Base-by-base conservation (phyloP, 2,113 vertebrate species). In the Gallinago jamesoni region DNA sequence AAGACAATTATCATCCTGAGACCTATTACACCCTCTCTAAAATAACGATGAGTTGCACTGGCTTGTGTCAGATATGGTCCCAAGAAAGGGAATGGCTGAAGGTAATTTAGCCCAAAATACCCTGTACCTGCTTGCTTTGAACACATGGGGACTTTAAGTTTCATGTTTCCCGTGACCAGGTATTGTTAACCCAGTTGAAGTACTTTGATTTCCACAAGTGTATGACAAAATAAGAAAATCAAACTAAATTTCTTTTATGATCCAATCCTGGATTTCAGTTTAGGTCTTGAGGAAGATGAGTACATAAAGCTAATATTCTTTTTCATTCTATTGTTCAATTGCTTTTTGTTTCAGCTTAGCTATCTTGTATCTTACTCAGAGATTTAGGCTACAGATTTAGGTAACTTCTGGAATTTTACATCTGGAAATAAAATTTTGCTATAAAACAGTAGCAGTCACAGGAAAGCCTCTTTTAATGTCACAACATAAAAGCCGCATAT, bases 401-500 rank as follows among this genome's bases (percentile, higher is more conserved):
- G 70, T 82, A 67, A 76, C 69, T 95, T 93, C 53, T 50, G 64
- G 45, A 68, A 12, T 83, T 95, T 92, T 97, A 95, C 33, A 77
- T 82, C 60, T 84, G 47, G 84, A 93, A 96, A 97, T 91, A 94
- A 95, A 95, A 84, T 81, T 74, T 59, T 91, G 68, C 70, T 86
- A 41, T 93, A 91, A 94, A 93, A 50, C 35, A 75, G 62, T 39
- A 93, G 39, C 85, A 95, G 74, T 82, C 79, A 66, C 48, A 87
- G 72, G 81, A 91, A 94, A 96, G 55, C 64, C 63, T 94, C 67
- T 95, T 96, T 94, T 96, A 91, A 93, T 89, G 74, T 82, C 62
- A 74, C 39, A 88, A 47, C 56, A 91, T 93, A 94, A 96, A 95
- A 91, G 24, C 64, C 89, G 81, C 76, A 84, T 88, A 43, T 89